These are phyloP conservation scores for Timandra comae DNA, from an alignment of 2,888 invertebrate species.

Conservation along the genomic window DNA sequence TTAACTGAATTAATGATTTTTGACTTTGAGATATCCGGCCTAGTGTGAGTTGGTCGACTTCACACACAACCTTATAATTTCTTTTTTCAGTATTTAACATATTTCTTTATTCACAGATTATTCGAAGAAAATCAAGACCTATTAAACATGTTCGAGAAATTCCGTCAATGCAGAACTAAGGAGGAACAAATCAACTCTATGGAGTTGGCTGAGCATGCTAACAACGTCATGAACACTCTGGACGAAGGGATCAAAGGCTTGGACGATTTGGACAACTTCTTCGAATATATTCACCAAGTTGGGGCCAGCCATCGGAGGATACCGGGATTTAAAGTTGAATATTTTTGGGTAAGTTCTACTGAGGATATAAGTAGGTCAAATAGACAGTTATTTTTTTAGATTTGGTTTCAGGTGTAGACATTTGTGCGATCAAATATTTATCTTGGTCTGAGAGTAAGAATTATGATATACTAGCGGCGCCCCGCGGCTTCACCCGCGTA, in stretches of 20 bases:
- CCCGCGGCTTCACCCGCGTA: no score
- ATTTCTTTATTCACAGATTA: slow-evolving; percentile 75
- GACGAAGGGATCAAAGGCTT: slow-evolving; percentile 92
- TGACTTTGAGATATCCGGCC: no score
- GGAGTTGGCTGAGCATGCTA: slow-evolving; percentile 91
- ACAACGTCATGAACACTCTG: slow-evolving; percentile 91
- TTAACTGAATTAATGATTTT: no score
- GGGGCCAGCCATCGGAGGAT: slow-evolving; percentile 90
- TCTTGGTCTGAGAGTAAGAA: neutral
- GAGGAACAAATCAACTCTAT: slow-evolving; percentile 88
- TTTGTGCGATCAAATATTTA: no score
- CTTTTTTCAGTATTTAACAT: no score
- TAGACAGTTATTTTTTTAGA: no score
- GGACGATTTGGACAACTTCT: slow-evolving; percentile 90
- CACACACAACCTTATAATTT: no score
- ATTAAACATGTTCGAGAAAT: slow-evolving; percentile 87
- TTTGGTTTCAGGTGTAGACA: no score
- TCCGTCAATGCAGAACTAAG: slow-evolving; percentile 85
- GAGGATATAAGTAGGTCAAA: no score
- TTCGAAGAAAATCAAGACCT: slow-evolving; percentile 91
- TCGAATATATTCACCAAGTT: slow-evolving; percentile 87
- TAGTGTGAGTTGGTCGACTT: no score
- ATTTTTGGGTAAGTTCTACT: slow-evolving; percentile 89
- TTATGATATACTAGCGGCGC: no score
- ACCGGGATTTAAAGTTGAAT: slow-evolving; percentile 89